Percentiles rank a stretch among this genome's conserved stretches.
Evolutionary conservation across 2,113 vertebrate genomes (phyloP).

Genomic region (Varanus komodoensis): DNA sequence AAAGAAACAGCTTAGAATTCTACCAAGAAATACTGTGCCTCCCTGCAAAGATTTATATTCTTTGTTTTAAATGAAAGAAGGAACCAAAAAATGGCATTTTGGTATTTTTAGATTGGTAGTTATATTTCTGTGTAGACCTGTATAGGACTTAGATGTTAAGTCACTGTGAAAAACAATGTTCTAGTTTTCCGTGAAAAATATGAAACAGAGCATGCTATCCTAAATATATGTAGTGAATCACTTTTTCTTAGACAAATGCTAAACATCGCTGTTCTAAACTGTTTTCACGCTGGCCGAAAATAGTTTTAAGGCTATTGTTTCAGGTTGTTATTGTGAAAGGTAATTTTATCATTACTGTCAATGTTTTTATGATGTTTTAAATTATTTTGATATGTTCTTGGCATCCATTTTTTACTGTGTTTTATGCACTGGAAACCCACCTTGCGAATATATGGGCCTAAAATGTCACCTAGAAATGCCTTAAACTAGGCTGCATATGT

Average conservation of each 20-base stretch:
- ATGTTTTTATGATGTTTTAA: no score
- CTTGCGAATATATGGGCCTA: no score
- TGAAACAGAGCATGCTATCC: not conserved
- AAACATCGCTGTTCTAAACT: no score
- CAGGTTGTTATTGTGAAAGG: no score
- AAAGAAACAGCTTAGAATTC: not conserved
- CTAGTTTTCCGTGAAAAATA: not conserved
- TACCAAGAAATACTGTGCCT: not conserved
- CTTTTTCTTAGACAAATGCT: no score
- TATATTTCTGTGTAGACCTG: not conserved
- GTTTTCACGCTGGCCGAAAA: no score
- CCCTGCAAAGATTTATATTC: not conserved
- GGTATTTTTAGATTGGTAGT: not conserved
- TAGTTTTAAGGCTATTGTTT: no score
- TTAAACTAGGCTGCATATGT: not conserved
- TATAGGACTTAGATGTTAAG: not conserved
- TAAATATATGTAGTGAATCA: not conserved
- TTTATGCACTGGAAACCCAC: no score
- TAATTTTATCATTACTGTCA: no score
- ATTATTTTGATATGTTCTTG: no score
- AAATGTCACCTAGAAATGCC: no score
- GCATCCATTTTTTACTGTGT: no score
- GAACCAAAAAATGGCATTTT: not conserved
- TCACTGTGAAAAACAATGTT: not conserved
- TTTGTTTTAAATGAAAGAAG: not conserved